Conservation (phyloP, 2,888 invertebrate genomes). For the Tethea ocularis region DNA sequence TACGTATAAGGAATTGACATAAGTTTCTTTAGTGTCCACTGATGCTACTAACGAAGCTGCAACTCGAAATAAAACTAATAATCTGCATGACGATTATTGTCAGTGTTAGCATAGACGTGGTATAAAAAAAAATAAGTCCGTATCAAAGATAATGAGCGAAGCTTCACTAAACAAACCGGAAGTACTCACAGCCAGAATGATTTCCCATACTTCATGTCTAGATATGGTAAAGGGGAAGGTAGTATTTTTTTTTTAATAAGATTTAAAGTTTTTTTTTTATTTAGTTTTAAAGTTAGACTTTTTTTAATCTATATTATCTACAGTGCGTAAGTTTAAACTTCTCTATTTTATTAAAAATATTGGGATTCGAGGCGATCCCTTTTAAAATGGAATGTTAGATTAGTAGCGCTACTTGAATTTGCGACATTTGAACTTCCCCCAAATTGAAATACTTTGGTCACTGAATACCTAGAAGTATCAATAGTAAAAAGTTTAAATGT, state of each 20-base stretch:
- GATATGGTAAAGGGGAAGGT: constrained; percentile 76
- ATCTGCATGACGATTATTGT: constrained; percentile 59
- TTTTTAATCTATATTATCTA: constrained; percentile 78
- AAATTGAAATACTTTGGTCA: constrained; percentile 13
- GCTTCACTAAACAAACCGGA: constrained; percentile 69
- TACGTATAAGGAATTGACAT: constrained; percentile 63
- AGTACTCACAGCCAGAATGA: constrained; percentile 83
- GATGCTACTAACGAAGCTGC: constrained; percentile 29
- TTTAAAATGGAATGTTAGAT: constrained; percentile 74
- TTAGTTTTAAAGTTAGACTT: constrained; percentile 66
- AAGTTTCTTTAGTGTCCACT: constrained; percentile 35
- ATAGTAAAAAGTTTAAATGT: constrained; percentile 38
- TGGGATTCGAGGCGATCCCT: constrained; percentile 65
- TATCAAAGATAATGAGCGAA: constrained; percentile 47
- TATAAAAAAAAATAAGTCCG: not conserved
- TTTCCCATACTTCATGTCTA: constrained; percentile 76
- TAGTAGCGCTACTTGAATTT: constrained; percentile 66
- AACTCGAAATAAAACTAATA: constrained; percentile 26
- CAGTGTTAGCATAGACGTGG: constrained; percentile 51
- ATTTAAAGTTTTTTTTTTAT: constrained; percentile 47
- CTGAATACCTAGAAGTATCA: constrained; percentile 19
- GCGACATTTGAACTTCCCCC: constrained; percentile 38
- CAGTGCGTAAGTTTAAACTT: constrained; percentile 78
- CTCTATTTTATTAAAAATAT: constrained; percentile 73
- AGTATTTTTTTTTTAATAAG: constrained; percentile 57